A percentile compares a stretch with the other conserved stretches of the same genome.
Conservation (phyloP, 2,113 vertebrate genomes). For the Vulpes lagopus region DNA sequence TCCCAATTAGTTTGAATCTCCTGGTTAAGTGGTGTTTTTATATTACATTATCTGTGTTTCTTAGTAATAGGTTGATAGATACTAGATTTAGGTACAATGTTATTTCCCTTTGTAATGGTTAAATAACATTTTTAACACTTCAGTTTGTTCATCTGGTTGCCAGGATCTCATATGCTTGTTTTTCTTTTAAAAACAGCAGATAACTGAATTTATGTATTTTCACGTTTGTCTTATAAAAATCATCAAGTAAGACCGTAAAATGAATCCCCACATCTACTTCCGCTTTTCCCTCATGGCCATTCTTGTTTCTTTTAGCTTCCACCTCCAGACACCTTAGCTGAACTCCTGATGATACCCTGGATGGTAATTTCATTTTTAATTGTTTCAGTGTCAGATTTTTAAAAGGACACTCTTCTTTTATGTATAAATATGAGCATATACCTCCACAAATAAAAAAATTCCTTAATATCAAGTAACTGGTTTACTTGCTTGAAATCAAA, state of each 20-base stretch:
- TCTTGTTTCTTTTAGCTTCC: background rate
- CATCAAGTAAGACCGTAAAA: background rate
- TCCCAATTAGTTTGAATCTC: background rate
- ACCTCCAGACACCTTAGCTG: background rate
- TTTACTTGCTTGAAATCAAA: conserved; percentile 21
- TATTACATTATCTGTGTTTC: background rate
- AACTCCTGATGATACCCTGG: background rate
- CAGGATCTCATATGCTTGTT: background rate
- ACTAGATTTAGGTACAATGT: background rate
- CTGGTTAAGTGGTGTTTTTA: background rate
- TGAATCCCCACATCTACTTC: background rate
- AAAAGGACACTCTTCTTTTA: background rate
- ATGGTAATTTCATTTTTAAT: conserved; percentile 25
- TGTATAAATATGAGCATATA: background rate
- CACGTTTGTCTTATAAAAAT: conserved; percentile 7
- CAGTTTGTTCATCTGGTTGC: background rate
- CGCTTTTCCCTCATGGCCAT: background rate
- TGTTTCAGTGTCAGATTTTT: background rate
- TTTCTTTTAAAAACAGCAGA: background rate
- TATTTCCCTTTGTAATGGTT: background rate
- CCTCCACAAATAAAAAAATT: conserved; percentile 20
- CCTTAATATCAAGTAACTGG: background rate
- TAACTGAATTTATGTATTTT: conserved; percentile 52
- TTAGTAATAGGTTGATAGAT: background rate
- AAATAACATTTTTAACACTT: conserved; percentile 23